Conservation (phyloP, 2,888 invertebrate genomes). For the Yponomeuta malinellus region DNA sequence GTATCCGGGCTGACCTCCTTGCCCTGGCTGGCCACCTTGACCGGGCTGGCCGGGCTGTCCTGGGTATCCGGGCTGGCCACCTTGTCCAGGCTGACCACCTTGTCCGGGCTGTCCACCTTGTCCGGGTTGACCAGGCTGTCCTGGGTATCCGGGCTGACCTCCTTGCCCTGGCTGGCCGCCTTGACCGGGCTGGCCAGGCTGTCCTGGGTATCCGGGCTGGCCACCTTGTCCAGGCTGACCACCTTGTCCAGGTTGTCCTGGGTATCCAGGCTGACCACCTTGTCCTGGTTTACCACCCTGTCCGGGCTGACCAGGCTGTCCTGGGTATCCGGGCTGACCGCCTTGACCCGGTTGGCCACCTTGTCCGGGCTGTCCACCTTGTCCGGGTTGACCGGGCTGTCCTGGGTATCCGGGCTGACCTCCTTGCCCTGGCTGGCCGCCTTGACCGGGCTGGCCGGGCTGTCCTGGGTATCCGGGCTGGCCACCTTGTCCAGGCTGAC, state of each 20-base stretch:
- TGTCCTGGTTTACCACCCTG: constrained; percentile 49
- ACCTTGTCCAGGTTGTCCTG: constrained; percentile 19
- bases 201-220: constrained; percentile 15
- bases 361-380: constrained; percentile 41
- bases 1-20: constrained; percentile 27
- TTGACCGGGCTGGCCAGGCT: constrained; percentile 17
- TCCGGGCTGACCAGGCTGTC: constrained; percentile 35
- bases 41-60: constrained; percentile 25
- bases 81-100: constrained; percentile 18
- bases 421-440: constrained; percentile 26
- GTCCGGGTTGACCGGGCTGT: constrained; percentile 21
- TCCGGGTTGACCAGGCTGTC: constrained; percentile 12
- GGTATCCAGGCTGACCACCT: constrained; percentile 20
- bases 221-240: constrained; percentile 10
- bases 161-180: constrained; percentile 18
- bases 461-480: constrained; percentile 20
- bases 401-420: constrained; percentile 23
- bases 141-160: constrained; percentile 15
- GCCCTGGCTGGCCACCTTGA: constrained; percentile 42
- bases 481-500: constrained; percentile 16
- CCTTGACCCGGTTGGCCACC: constrained; percentile 38
- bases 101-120: constrained; percentile 15
- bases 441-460: constrained; percentile 26
- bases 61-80: constrained; percentile 14
- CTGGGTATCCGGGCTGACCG: constrained; percentile 28